phyloP scores from a whole-genome alignment of 2,113 vertebrate genomes.

The Microcebus lehilahytsara region DNA sequence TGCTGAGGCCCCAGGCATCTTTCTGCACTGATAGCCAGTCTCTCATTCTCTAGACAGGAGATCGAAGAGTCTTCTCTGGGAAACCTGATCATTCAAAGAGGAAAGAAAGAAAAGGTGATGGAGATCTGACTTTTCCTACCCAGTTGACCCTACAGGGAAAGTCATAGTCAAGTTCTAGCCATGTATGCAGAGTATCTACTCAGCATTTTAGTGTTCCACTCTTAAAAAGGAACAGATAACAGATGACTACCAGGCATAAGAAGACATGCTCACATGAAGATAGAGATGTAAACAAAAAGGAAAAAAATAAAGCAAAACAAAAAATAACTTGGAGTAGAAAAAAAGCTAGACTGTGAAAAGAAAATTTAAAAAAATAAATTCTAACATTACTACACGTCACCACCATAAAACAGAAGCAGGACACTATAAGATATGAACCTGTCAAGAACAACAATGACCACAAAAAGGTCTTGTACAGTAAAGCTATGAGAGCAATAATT shows the following conservation, averaged over 20 bases:
- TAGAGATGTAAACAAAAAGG: not conserved
- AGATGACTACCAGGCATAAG: not conserved
- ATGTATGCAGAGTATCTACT: not conserved
- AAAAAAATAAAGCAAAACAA: not conserved
- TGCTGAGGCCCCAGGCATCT: not conserved
- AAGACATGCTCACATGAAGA: not conserved
- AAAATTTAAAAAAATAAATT: not conserved
- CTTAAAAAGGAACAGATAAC: not conserved
- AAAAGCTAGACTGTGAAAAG: not conserved
- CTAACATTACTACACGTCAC: not conserved
- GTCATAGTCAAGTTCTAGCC: not conserved
- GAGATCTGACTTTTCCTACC: not conserved
- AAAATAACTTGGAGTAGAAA: not conserved
- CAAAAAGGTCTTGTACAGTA: not conserved
- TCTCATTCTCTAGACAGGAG: not conserved
- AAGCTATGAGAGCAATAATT: not conserved
- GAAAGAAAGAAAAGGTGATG: not conserved
- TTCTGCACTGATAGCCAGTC: not conserved
- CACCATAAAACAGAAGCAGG: not conserved
- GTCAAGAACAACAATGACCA: not conserved
- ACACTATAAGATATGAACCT: not conserved
- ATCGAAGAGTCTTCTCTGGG: not conserved
- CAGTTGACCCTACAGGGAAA: not conserved
- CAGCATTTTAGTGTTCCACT: not conserved
- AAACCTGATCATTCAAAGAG: not conserved